Conservation (phyloP, 1,140 invertebrate genomes). For the Hypsibius dujardini region DNA sequence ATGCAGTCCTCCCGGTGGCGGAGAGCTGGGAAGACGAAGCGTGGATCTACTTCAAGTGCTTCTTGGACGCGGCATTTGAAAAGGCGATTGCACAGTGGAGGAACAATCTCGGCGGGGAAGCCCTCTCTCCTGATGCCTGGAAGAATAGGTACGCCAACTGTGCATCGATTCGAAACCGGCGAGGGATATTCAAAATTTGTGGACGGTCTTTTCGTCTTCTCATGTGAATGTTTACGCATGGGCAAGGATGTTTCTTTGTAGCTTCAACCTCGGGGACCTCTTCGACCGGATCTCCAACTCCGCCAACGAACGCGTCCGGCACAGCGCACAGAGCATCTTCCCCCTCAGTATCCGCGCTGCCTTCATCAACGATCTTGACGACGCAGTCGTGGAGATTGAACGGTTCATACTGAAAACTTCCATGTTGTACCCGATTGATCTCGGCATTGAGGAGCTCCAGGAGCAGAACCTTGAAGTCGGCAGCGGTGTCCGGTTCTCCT, state of each 20-base stretch:
- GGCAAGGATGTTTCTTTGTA: not conserved
- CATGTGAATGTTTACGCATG: too few relatives aligned
- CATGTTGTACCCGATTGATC: not conserved
- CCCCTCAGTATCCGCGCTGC: not conserved
- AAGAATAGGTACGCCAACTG: not conserved
- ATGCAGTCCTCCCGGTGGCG: not conserved
- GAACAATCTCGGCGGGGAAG: not conserved
- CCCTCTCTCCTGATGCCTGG: not conserved
- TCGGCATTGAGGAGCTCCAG: not conserved
- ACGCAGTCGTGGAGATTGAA: not conserved
- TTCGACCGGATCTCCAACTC: not conserved
- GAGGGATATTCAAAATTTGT: not conserved
- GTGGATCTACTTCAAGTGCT: conserved; percentile 11
- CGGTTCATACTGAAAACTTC: not conserved
- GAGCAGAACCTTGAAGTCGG: not conserved
- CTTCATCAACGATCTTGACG: not conserved
- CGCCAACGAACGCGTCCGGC: not conserved
- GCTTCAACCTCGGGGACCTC: not conserved
- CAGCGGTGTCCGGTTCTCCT: not conserved
- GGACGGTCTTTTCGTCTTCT: too few relatives aligned
- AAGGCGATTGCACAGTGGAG: not conserved
- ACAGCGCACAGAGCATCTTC: not conserved
- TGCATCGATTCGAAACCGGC: not conserved
- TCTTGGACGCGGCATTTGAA: not conserved
- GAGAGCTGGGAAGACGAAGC: not conserved